Evolutionary conservation across 2,113 vertebrate genomes (phyloP), one percentile per base, ranked within the genome.

Genomic region (Mus pahari): DNA sequence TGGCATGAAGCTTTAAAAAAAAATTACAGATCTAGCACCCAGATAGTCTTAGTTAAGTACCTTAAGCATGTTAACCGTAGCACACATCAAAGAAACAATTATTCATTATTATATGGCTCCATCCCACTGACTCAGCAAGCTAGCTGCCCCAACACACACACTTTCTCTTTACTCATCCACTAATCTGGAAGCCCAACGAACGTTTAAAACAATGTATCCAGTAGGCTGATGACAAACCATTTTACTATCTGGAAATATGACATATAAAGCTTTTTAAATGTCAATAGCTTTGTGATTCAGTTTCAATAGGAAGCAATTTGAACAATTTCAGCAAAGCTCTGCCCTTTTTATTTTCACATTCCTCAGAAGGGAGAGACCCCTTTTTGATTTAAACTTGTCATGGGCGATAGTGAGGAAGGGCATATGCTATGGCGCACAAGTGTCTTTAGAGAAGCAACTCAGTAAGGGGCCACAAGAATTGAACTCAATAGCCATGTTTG

Each of bases 31-130:
- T 89, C n/a, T 96, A 86, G 36, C 39, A 77, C 19, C 9, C 95
- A 92, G 73, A 94, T 97, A 89, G 83, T 93, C 73, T 97, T 97
- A 98, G 96, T 97, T 95, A 98, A 89, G 66, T 97, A 97, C 95
- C 83, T 96, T 95, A 97, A 95, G 91, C 20, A 4, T 96, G 94
- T 96, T 97, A 97, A 96, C 83, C 96, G 97, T 86, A 97, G 16
- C 91, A 97, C 82, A 98, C 91, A 98, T 97, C 98, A 98, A 98
- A 98, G 96, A 87, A 97, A 26, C 68, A 97, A 97, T 97, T 94
- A 98, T 97, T 96, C 94, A 90, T 89, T 96, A 75, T 97, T 97
- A 87, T 6, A 97, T 66, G 45, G 17, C 95, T 98, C 66, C 94
- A 97, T 97, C 96, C 74, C 96, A 94, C 89, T 92, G 95, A 97